Percentiles rank a stretch among this genome's conserved stretches.
phyloP scores from a whole-genome alignment of 1,140 invertebrate species.

The Trichomalopsis sarcophagae region DNA sequence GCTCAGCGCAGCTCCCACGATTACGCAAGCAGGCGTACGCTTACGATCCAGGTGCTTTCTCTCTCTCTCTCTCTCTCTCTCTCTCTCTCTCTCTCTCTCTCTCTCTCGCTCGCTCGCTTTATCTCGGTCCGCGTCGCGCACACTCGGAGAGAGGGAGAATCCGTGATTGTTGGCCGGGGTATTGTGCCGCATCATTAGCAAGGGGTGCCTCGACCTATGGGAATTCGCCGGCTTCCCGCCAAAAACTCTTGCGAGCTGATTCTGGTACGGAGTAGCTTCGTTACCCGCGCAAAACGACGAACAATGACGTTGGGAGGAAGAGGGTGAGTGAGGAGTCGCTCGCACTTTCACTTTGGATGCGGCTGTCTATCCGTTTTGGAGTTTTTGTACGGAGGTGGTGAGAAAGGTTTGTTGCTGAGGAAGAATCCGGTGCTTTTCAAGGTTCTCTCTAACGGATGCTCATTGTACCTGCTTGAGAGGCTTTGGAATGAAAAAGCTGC shows the following conservation, averaged over 20 bases:
- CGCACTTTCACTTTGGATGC: no score
- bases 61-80: background rate
- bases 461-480: no score
- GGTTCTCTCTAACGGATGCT: no score
- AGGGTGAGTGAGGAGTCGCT: background rate
- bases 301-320: background rate
- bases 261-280: background rate
- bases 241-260: background rate
- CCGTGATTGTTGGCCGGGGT: background rate
- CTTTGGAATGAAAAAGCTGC: no score
- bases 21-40: constrained; percentile 51
- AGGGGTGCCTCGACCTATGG: constrained; percentile 25
- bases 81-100: constrained; percentile 9
- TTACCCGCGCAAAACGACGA: background rate
- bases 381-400: background rate
- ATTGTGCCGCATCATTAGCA: constrained; percentile 45
- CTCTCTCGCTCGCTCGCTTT: background rate
- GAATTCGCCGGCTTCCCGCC: constrained; percentile 8
- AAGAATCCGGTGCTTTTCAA: background rate
- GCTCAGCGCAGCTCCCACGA: constrained; percentile 61
- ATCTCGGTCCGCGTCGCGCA: background rate
- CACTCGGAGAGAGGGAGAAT: background rate
- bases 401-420: background rate
- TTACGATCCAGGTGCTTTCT: constrained; percentile 55
- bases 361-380: background rate